A percentile compares a stretch with the other conserved stretches of the same genome.
phyloP scores from a whole-genome alignment of 35 echinoderm and acorn worm species.

The Apostichopus parvimensis region DNA sequence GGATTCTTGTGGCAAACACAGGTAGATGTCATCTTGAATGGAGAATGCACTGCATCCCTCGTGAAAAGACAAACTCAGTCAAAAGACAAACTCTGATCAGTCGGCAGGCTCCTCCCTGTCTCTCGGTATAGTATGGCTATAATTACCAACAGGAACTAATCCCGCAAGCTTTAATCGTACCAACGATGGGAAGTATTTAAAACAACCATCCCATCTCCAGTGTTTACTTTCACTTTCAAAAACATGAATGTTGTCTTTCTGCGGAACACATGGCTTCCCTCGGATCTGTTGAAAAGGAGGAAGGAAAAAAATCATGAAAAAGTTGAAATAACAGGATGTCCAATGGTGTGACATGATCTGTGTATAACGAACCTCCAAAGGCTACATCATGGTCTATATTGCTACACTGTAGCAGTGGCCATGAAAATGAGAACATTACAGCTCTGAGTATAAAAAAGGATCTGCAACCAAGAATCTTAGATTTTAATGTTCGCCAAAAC shows the following conservation, averaged over 20 bases:
- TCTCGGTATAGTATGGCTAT: not conserved
- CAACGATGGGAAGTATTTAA: not conserved
- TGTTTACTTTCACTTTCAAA: not conserved
- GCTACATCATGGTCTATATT: not conserved
- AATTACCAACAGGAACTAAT: not conserved
- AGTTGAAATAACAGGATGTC: constrained; percentile 32
- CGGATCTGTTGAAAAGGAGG: not conserved
- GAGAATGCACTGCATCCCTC: not conserved
- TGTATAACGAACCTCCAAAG: not conserved
- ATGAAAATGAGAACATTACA: too few species aligned
- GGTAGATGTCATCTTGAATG: not conserved
- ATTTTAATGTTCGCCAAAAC: too few species aligned
- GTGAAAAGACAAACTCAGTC: too few species aligned
- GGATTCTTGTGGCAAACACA: not conserved
- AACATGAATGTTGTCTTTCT: constrained; percentile 4
- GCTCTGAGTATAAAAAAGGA: too few species aligned
- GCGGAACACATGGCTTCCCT: not conserved
- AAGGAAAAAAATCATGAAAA: not conserved
- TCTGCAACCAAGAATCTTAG: too few species aligned
- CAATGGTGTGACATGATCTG: constrained; percentile 8
- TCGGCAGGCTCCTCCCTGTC: not conserved
- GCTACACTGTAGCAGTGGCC: not conserved
- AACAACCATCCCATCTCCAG: not conserved
- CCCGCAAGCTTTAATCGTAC: not conserved
- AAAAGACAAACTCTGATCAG: not conserved